Percentiles rank a stretch among this genome's conserved stretches.
Evolutionary conservation across 2,113 vertebrate genomes (phyloP).

Genomic region (Hydropotes inermis): DNA sequence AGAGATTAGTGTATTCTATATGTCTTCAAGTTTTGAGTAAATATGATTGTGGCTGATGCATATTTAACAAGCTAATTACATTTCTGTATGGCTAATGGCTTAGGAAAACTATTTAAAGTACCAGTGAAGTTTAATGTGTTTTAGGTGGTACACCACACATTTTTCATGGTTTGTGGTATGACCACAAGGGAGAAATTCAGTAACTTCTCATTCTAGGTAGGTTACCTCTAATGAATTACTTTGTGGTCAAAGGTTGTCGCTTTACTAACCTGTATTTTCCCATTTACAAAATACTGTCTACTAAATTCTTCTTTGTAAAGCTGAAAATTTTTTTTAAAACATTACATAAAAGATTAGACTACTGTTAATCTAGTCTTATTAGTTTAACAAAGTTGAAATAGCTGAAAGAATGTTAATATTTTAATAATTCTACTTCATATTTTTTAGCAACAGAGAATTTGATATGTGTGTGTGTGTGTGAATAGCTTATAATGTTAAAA

Average conservation of each 20-base stretch:
- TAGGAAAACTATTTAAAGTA: constrained; percentile 37
- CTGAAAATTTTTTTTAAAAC: background rate
- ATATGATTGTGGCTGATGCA: background rate
- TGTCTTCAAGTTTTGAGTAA: background rate
- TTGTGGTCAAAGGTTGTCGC: constrained; percentile 39
- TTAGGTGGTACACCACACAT: constrained; percentile 64
- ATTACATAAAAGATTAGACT: background rate
- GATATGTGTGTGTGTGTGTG: background rate
- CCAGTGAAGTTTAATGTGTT: constrained; percentile 23
- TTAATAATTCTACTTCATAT: background rate
- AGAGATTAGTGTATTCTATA: background rate
- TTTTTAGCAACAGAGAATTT: background rate
- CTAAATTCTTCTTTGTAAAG: background rate
- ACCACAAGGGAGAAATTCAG: constrained; percentile 59
- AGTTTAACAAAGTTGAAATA: background rate
- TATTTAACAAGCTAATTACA: constrained; percentile 19
- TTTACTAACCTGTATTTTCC: constrained; percentile 42
- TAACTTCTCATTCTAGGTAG: constrained; percentile 53
- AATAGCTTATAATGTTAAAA: background rate
- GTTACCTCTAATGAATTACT: constrained; percentile 49
- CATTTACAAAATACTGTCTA: constrained; percentile 12
- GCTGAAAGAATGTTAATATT: background rate
- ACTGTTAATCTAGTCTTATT: background rate
- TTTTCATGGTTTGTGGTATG: constrained; percentile 68
- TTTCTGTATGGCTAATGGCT: constrained; percentile 9